A percentile compares a stretch with the other conserved stretches of the same genome.
These are phyloP conservation scores for Amphipyra berbera DNA, from an alignment of 2,888 invertebrate genomes.

Conservation along the genomic window DNA sequence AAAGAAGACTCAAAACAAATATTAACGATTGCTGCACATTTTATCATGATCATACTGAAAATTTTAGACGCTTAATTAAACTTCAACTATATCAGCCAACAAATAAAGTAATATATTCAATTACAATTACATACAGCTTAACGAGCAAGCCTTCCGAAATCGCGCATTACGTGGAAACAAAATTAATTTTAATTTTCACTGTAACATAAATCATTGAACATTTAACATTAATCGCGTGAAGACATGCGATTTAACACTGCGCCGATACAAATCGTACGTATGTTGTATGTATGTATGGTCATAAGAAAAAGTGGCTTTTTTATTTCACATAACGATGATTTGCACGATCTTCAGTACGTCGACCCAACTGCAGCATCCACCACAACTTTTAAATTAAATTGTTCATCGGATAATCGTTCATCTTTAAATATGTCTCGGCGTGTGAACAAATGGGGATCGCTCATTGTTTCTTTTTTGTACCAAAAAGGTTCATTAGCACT, in stretches of 20 bases:
- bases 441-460: conserved; percentile 54
- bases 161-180: conserved; percentile 55
- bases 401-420: conserved; percentile 75
- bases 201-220: conserved; percentile 68
- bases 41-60: background rate
- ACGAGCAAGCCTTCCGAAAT: conserved; percentile 48
- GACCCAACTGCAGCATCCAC: conserved; percentile 75
- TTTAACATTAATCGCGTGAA: conserved; percentile 70
- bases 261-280: conserved; percentile 67
- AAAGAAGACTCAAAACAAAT: background rate
- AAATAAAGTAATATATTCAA: conserved; percentile 31
- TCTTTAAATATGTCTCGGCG: conserved; percentile 62
- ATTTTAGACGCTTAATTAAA: background rate
- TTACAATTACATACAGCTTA: conserved; percentile 35
- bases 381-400: conserved; percentile 80
- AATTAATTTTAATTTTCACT: conserved; percentile 56
- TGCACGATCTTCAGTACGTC: conserved; percentile 77
- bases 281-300: too few species aligned
- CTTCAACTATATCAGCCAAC: conserved; percentile 6
- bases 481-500: conserved; percentile 58
- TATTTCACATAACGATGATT: conserved; percentile 70
- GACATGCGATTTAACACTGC: conserved; percentile 71
- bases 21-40: background rate
- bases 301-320: conserved; percentile 63
- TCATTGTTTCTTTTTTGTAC: conserved; percentile 54